phyloP scores from a whole-genome alignment of 2,888 invertebrate species.

The Fabriciana adippe region DNA sequence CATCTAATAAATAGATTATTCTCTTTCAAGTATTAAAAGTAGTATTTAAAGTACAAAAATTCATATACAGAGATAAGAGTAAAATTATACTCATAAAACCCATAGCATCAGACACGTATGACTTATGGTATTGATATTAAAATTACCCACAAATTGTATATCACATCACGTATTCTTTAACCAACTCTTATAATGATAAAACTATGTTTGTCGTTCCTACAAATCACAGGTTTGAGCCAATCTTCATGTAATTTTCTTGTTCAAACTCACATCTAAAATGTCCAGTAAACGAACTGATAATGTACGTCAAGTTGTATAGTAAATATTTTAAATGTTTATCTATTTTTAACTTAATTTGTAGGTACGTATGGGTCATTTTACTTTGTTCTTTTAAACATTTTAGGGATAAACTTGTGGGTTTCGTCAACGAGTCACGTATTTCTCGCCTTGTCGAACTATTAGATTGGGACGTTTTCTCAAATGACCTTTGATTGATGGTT shows the following conservation, averaged over 20 bases:
- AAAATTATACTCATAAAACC: not conserved
- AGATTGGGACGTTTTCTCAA: slow-evolving; percentile 51
- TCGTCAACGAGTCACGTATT: slow-evolving; percentile 52
- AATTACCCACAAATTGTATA: slow-evolving; percentile 22
- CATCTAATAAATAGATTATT: no score
- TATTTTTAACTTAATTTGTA: slow-evolving; percentile 3
- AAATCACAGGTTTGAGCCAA: slow-evolving; percentile 37
- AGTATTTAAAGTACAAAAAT: not conserved
- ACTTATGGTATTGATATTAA: slow-evolving; percentile 24
- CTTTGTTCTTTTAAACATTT: slow-evolving; percentile 5
- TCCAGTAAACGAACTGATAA: slow-evolving; percentile 37
- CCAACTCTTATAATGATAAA: slow-evolving; percentile 37
- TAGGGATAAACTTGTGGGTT: slow-evolving; percentile 4
- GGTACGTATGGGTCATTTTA: slow-evolving; percentile 5
- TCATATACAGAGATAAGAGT: not conserved
- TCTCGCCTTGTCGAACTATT: slow-evolving; percentile 48
- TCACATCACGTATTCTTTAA: slow-evolving; percentile 32
- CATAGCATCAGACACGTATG: slow-evolving; percentile 11
- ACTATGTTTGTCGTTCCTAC: slow-evolving; percentile 31
- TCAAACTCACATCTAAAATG: slow-evolving; percentile 54
- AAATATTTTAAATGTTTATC: not conserved
- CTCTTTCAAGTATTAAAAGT: no score
- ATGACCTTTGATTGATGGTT: slow-evolving; percentile 51
- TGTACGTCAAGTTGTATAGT: not conserved
- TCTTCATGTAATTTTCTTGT: slow-evolving; percentile 54